phyloP scores from a whole-genome alignment of 2,113 vertebrate species.

The Petroica traversi region DNA sequence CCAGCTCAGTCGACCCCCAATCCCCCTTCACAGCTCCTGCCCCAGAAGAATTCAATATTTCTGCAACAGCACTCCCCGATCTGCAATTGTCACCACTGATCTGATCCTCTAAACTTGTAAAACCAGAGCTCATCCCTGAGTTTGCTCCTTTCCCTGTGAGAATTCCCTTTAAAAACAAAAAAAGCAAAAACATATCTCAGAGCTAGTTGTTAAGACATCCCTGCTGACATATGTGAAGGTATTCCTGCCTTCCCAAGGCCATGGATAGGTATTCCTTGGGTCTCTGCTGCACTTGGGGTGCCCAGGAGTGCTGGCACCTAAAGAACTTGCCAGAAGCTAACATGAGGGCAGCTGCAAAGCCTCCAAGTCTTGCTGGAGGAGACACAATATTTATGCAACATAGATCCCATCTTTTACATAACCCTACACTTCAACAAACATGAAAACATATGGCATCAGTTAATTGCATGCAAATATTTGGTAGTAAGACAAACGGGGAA shows the following conservation, averaged over 20 bases:
- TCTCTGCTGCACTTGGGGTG: background rate
- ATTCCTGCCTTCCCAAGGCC: background rate
- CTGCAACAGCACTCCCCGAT: background rate
- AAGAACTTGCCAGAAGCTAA: background rate
- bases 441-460: background rate
- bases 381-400: background rate
- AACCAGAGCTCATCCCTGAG: background rate
- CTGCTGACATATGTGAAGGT: background rate
- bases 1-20: background rate
- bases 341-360: background rate
- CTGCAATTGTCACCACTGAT: background rate
- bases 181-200: accelerated
- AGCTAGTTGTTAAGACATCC: background rate
- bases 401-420: background rate
- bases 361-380: background rate
- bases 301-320: background rate
- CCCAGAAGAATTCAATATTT: background rate
- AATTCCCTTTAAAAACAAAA: background rate
- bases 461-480: background rate
- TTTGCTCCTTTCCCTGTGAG: background rate
- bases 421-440: background rate
- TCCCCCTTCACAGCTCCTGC: background rate
- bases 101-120: background rate
- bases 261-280: background rate
- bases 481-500: background rate